Evolutionary conservation across 1,140 invertebrate genomes (phyloP).

Genomic region (Teleopsis dalmanni): DNA sequence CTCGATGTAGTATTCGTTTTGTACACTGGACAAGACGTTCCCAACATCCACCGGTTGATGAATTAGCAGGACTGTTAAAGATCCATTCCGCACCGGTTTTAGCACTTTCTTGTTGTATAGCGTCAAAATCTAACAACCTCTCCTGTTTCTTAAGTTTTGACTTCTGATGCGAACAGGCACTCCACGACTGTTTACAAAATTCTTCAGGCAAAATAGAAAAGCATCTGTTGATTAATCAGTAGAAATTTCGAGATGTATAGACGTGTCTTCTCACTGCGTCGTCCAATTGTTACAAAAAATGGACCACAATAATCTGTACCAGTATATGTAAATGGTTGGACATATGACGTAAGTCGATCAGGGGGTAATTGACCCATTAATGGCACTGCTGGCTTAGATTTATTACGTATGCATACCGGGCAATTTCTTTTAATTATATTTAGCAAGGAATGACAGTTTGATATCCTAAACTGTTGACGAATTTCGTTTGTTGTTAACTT

Average conservation of each 20-base stretch:
- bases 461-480: background rate
- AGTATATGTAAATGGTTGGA: slow-evolving; percentile 10
- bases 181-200: slow-evolving; percentile 4
- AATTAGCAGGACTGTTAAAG: slow-evolving; percentile 7
- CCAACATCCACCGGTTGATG: slow-evolving; percentile 19
- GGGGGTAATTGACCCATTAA: slow-evolving; percentile 10
- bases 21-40: slow-evolving; percentile 20
- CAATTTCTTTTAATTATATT: slow-evolving; percentile 2
- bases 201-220: slow-evolving; percentile 9
- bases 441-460: background rate
- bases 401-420: slow-evolving; percentile 7
- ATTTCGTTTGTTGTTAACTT: slow-evolving; percentile 8
- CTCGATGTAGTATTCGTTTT: slow-evolving; percentile 14
- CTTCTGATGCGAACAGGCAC: slow-evolving; percentile 6
- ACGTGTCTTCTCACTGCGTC: slow-evolving; percentile 11
- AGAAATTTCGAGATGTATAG: slow-evolving; percentile 11
- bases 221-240: slow-evolving; percentile 8
- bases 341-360: slow-evolving; percentile 10
- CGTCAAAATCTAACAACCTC: slow-evolving; percentile 4
- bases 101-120: slow-evolving; percentile 3
- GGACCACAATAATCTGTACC: slow-evolving; percentile 9
- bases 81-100: slow-evolving; percentile 6
- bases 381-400: background rate
- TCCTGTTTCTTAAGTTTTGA: background rate
- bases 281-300: slow-evolving; percentile 1